Base-by-base conservation (phyloP, 2,797 vertebrate genomes). In the Pampus argenteus region DNA sequence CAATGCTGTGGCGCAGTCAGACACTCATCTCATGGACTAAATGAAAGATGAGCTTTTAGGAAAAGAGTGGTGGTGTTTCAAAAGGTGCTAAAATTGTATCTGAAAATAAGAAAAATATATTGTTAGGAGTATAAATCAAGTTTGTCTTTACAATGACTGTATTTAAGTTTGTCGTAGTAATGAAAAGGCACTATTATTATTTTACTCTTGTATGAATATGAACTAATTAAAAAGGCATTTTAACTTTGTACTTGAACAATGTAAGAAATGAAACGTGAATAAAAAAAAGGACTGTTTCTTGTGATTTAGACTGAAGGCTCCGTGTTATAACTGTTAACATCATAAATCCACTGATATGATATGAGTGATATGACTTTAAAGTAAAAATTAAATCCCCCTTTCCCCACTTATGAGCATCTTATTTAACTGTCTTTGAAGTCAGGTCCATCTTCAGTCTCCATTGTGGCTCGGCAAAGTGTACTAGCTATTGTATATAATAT, bases 31-130 rank as follows among this genome's bases (percentile, higher is more conserved):
- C 92, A 91, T 91, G 83, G 87, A 89, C 90, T 92, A 83, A 84
- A 90, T 84, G 87, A 87, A 90, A 87, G 90, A 90, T 86, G 87
- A 90, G 89, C 87, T 88, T 91, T 87, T 87, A 87, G 83, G 80
- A 83, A 89, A 95, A 84, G 89, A 94, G 94, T 92, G 93, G 91
- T 89, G 95, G 93, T 92, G 95, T 96, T 96, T 95, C 95, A 93
- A 96, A 98, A 96, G 97, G 97, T 98, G 97, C 97, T 98, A 97
- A 95, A 94, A 93, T 96, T 97, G 96, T 97, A 97, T 97, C 96
- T 96, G 91, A 94, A 93, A 95, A 95, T 85, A 87, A 90, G 79
- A 91, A 93, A 97, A 96, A 95, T 98, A 95, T 97, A 97, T 98
- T 96, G 95, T 97, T 97, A 95, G 92, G 95, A 95, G 95, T 91